These are phyloP conservation scores for Lamellibrachia luymesi DNA, from an alignment of 1,140 invertebrate genomes.

Conservation along the genomic window DNA sequence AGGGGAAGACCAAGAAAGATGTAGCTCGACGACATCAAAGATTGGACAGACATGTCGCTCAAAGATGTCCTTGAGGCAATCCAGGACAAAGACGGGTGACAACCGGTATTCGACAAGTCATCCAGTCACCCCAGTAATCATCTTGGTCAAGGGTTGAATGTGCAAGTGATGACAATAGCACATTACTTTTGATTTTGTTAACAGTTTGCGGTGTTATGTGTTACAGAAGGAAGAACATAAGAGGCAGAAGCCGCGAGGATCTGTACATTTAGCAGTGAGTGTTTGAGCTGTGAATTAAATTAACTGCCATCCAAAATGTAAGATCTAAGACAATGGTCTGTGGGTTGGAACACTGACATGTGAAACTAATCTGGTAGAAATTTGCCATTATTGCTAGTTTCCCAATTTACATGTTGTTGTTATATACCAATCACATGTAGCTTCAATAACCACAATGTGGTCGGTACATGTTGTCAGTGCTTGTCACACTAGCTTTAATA, in stretches of 20 bases:
- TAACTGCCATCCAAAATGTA: not conserved
- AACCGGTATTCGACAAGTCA: not conserved
- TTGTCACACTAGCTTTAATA: too few species aligned
- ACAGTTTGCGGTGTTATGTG: not conserved
- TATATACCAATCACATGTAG: too few species aligned
- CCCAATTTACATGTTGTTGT: too few species aligned
- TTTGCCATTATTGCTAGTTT: too few species aligned
- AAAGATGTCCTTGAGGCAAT: not conserved
- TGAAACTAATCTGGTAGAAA: too few species aligned
- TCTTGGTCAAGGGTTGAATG: not conserved
- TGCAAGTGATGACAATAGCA: not conserved
- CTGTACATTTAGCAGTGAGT: conserved; percentile 50
- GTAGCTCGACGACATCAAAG: not conserved
- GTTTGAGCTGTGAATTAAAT: not conserved
- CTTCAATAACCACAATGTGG: too few species aligned
- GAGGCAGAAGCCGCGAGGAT: conserved; percentile 50
- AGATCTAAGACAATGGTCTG: too few species aligned
- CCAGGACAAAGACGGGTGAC: not conserved
- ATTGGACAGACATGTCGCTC: not conserved
- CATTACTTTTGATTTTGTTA: not conserved
- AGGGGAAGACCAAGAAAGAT: too few species aligned
- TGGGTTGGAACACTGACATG: too few species aligned
- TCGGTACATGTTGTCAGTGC: too few species aligned
- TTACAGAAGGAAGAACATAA: conserved; percentile 56
- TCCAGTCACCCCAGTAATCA: not conserved